Base-by-base conservation (phyloP, 1,140 invertebrate genomes). In the Drosophila murphyi region DNA sequence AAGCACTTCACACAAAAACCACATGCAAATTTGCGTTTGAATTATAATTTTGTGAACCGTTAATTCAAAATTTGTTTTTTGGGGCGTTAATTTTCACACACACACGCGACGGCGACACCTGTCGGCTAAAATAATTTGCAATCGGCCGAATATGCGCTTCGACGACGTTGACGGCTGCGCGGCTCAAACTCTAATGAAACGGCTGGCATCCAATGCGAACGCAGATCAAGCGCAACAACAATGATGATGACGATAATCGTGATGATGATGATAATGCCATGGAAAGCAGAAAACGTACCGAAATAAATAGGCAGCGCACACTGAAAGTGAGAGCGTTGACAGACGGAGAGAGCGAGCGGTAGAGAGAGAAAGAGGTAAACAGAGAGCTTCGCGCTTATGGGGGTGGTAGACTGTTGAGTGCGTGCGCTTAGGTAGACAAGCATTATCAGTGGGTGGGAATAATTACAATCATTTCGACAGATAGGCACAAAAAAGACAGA, bases 111-210 rank as follows among this genome's bases (percentile, higher is more conserved):
- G 61, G 57, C 69, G 56, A 74, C 62, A 77, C 75, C 70, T 77
- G 75, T 74, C 57, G 56, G 41, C 8, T n/a, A 31, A 20, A 20
- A 20, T 1, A 31, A 50, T 48, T 41, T 56, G 35, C 51, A 55
- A 31, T 60, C 51, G 48, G 64, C 63, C 64, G 64, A 52, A 55
- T 20, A 20, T 73, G 71, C 71, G 64, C 55, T 61, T 50, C 59
- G 41, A 54, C 83, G 85, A 63, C 67, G 80, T 72, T 77, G 31
- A 59, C 77, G 65, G 69, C 51, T 77, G 55, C 70, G 77, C 80
- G 85, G 70, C 77, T 88, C 72, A 78, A 72, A 87, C 65, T 71
- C 73, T 78, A 87, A 83, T 87, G 83, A 89, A 34, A 71, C 55
- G 57, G 20, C 29, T 72, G 35, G 45, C 68, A 56, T 63, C 47